Evolutionary conservation across 2,797 vertebrate species (phyloP).

Genomic region (Coluber constrictor): DNA sequence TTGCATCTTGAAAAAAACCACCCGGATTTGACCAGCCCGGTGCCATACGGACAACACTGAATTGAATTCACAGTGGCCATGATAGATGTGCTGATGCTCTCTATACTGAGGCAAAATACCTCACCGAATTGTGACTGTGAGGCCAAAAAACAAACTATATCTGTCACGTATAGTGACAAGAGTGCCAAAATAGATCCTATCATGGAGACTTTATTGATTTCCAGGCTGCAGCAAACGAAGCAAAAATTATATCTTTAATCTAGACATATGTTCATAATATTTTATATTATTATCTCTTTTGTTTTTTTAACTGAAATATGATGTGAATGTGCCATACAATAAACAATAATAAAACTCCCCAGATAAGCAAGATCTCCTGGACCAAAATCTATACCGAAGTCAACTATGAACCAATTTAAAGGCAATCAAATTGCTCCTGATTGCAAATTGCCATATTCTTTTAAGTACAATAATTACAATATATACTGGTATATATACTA

Average conservation of each 20-base stretch:
- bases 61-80: not conserved
- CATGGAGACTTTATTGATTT: not conserved
- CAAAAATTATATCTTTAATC: not conserved
- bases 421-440: not conserved
- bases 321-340: not conserved
- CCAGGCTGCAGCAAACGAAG: not conserved
- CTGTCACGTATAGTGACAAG: not conserved
- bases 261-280: not conserved
- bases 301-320: not conserved
- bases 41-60: not conserved
- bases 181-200: not conserved
- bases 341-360: not conserved
- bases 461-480: not conserved
- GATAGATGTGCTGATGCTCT: not conserved
- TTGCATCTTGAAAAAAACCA: not conserved
- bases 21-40: not conserved
- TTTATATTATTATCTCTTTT: not conserved
- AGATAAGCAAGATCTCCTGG: not conserved
- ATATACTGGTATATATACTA: not conserved
- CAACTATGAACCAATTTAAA: not conserved
- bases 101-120: not conserved
- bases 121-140: not conserved
- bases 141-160: not conserved
- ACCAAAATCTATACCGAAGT: not conserved
- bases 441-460: not conserved